Evolutionary conservation across 2,797 vertebrate species (phyloP).

Genomic region (Crypturellus tataupa): DNA sequence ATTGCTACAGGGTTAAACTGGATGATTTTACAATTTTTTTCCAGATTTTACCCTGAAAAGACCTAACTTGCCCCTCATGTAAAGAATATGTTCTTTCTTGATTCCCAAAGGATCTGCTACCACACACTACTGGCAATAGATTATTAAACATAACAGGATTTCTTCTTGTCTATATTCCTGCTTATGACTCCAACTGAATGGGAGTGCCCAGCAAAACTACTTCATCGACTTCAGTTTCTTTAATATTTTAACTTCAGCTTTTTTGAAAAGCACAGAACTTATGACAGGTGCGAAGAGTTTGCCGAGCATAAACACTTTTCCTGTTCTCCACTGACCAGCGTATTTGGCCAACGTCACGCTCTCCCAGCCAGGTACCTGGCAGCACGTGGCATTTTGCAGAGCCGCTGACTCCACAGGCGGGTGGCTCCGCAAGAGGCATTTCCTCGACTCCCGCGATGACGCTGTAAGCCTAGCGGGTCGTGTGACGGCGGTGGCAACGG

Average conservation of each 20-base stretch:
- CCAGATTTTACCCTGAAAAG: background rate
- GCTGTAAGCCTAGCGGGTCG: background rate
- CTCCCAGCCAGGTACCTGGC: background rate
- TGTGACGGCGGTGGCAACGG: no score
- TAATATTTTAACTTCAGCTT: background rate
- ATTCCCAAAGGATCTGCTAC: background rate
- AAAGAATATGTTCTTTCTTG: background rate
- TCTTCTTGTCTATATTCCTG: background rate
- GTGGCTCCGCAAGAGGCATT: background rate
- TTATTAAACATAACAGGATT: background rate
- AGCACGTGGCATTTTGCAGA: accelerated
- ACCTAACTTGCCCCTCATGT: background rate
- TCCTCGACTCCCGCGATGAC: background rate
- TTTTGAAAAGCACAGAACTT: background rate
- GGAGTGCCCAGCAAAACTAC: background rate
- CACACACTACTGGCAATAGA: no score
- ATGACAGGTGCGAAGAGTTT: background rate
- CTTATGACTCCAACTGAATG: background rate
- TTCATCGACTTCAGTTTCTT: background rate
- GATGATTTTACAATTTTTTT: background rate
- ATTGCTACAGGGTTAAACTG: background rate
- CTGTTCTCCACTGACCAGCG: background rate
- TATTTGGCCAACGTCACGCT: background rate
- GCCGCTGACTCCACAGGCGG: background rate
- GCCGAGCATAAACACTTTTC: background rate